Conservation (phyloP, 1,140 invertebrate genomes). For the Pristionchus pacificus region DNA sequence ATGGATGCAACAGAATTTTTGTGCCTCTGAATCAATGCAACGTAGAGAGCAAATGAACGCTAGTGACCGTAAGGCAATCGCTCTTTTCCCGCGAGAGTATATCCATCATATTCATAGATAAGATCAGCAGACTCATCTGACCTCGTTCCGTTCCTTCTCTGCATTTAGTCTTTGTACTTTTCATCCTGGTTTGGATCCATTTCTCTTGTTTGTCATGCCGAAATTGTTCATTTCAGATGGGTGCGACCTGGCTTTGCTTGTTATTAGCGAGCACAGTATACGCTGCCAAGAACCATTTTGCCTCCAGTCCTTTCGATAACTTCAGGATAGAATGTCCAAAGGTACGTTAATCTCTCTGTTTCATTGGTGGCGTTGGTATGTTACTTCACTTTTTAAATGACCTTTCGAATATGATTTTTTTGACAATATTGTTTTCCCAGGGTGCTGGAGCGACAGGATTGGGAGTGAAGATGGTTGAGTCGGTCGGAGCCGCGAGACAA, state of each 20-base stretch:
- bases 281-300: constrained; percentile 31
- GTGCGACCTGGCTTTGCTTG: not conserved
- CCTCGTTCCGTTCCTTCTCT: too few relatives aligned
- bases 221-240: not conserved
- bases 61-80: too few relatives aligned
- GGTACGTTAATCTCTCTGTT: constrained; percentile 36
- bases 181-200: constrained; percentile 8
- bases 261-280: constrained; percentile 3
- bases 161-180: constrained; percentile 8
- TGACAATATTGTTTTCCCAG: constrained; percentile 4
- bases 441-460: constrained; percentile 28
- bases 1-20: too few relatives aligned
- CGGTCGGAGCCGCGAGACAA: constrained; percentile 52
- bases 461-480: constrained; percentile 54
- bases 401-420: constrained; percentile 4
- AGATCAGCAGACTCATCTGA: too few relatives aligned
- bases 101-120: too few relatives aligned
- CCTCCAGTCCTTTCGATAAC: constrained; percentile 55
- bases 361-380: constrained; percentile 17
- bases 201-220: constrained; percentile 1
- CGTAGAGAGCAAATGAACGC: too few relatives aligned
- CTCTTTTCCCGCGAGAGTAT: too few relatives aligned
- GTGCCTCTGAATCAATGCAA: too few relatives aligned
- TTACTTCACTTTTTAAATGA: not conserved
- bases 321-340: constrained; percentile 57